Evolutionary conservation across 2,888 invertebrate genomes (phyloP), one percentile per base, ranked within the genome.

Genomic region (Drosophila monieri): DNA sequence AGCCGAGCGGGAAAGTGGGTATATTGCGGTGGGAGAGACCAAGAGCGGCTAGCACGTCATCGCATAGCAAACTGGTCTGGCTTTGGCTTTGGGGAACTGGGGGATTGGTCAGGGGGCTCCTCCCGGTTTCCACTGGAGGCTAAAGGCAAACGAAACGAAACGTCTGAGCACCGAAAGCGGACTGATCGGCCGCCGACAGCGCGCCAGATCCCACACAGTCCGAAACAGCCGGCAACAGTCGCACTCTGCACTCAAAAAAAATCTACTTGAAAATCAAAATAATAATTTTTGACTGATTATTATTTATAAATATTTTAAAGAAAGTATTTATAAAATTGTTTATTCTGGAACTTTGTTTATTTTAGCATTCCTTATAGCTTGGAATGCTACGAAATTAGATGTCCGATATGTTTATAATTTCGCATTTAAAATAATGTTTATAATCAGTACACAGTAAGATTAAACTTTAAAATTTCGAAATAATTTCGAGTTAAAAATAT

Each of bases 161-260:
- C 72, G 70, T 49, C 66, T 77, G 81, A 83, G 85, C 83, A 81
- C 81, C 65, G 47, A 74, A 85, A 57, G 56, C 74, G 85, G 83
- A 81, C 81, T 81, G 81, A 81, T 85, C 83, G 74, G 44, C 43
- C 43, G 60, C 23, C 47, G 49, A 25, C 70, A 49, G 57, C 37
- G 47, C 49, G 27, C 43, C 52, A 35, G 53, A 47, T 53, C 78
- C 76, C 78, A 54, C 69, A 76, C 69, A 67, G 49, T 44, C 43
- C 59, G 54, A 54, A 37, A 47, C 52, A 62, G 80, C 73, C 68
- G 66, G 62, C 56, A 53, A 59, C 18, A 35, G 53, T 27, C 27
- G 60, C 32, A 46, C 60, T 44, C 52, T 64, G 48, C 76, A 75
- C 77, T 67, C 27, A 12, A 44, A 41, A 32, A 41, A 58, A 14